Base-by-base conservation (phyloP, 2,888 invertebrate genomes). In the Trichogramma dendrolimi region DNA sequence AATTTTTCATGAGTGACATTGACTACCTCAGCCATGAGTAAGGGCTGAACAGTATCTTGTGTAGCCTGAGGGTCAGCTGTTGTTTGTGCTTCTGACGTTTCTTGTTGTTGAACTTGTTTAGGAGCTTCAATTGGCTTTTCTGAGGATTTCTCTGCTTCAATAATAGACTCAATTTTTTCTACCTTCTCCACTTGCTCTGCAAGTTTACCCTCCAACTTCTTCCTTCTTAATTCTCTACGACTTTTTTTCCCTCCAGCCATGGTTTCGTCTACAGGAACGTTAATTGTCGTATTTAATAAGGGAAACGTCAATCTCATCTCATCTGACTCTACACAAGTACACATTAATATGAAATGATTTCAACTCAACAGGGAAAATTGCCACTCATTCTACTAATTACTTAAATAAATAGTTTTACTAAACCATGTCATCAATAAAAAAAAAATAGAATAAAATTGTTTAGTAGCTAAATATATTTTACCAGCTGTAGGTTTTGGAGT, bases 11-110 rank as follows among this genome's bases (percentile, higher is more conserved):
- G 93, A 60, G 87, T 85, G 58, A 96, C 80, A 82, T 98, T 98
- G 78, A 95, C 95, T 38, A 95, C 94, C 80, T 96, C 94, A 0
- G 90, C 95, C 92, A 98, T 94, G 65, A 96, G 79, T 14, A 96
- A 83, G 10, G 85, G 84, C 67, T 83, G 83, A 39, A 60, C 64
- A 47, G 67, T 47, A 5, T 60, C 62, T 63, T 61, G 8, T 27
- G 27, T 27, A 27, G 27, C 61, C 7, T 55, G 14, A 27, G 50
- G 8, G 38, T 14, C 48, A 6, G 53, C 6, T 43, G 41, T 41
- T 11, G 51, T 48, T 42, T 40, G 44, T 10, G 40, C 47, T 52
- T 64, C 66, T 8, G 69, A 68, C 8, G 58, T 10, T 51, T 38
- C 46, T 1, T 61, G 2, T 62, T 67, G 66, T 51, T 67, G 65